Base-by-base conservation (phyloP, 1,140 invertebrate genomes). In the Drosophila carrolli region DNA sequence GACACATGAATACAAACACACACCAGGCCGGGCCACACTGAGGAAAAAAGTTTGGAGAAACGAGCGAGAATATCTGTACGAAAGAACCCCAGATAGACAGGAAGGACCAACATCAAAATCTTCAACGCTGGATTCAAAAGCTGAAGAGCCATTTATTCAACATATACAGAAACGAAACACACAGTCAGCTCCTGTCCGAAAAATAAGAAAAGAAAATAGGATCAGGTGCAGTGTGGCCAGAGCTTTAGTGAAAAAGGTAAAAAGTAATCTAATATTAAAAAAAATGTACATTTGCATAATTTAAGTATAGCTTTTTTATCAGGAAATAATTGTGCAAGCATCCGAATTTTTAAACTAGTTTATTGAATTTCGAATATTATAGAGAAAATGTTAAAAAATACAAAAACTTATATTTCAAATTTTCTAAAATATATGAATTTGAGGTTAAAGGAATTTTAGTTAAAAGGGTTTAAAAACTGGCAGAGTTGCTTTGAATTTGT, bases 41-140 rank as follows among this genome's bases (percentile, higher is more conserved):
- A 68, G 19, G 29, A 68, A 5, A 65, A 51, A 63, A 16, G 44
- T 65, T 44, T 44, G 65, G 46, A 68, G 27, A 38, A 38, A 13
- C 43, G 44, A 35, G 35, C 11, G 29, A 35, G 23, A 44, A 65
- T 27, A 59, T 59, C 43, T 38, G 35, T 50, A 67, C 44, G 57
- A 67, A 23, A 38, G 41, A 38, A 6, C 38, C 38, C 27, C 32
- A 48, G 14, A 53, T 41, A 57, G 38, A 72, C 47, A 67, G 61
- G 51, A 75, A 75, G 61, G 73, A 75, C 73, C 54, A 75, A 76
- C 72, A 75, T 74, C 70, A 74, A 74, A 43, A 72, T 19, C 44
- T 50, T 48, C 58, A 75, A 32, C 71, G 71, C 71, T 75, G 71
- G 72, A 75, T 55, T 38, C 40, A 19, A 60, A 74, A 74, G 29